Evolutionary conservation across 2,113 vertebrate genomes (phyloP).

Genomic region (Elanus axillaris): DNA sequence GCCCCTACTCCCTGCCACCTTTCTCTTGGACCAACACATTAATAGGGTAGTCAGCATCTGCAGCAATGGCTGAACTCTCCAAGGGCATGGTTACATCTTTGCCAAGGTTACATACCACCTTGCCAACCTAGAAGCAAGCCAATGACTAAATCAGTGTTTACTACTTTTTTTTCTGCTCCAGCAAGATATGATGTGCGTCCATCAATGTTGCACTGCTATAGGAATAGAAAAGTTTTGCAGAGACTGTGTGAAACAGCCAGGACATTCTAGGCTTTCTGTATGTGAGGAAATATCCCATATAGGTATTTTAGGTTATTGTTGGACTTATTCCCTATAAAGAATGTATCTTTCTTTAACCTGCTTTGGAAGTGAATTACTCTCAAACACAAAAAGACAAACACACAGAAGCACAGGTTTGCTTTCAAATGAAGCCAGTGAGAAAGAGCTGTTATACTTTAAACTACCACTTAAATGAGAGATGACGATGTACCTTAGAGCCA

Average conservation of each 20-base stretch:
- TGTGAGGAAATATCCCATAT: neutral
- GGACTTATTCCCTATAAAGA: neutral
- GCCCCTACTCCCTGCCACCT: rapidly evolving
- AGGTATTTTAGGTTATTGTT: neutral
- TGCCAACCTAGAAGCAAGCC: neutral
- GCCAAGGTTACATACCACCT: neutral
- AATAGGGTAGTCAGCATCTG: neutral
- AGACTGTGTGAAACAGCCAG: neutral
- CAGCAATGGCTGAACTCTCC: neutral
- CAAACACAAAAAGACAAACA: neutral
- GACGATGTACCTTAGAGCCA: neutral
- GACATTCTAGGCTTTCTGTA: neutral
- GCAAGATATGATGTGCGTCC: neutral
- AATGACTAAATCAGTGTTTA: neutral
- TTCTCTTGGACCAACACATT: neutral
- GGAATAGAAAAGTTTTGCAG: neutral
- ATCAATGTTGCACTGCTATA: neutral
- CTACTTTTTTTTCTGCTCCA: neutral
- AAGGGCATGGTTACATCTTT: neutral
- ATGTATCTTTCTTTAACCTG: neutral
- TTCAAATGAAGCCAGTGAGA: neutral
- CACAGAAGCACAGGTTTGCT: neutral
- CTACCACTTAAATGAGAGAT: neutral
- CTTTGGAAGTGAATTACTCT: neutral
- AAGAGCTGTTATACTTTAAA: neutral